Evolutionary conservation across 2,113 vertebrate genomes (phyloP).

Genomic region (Columba janthina): DNA sequence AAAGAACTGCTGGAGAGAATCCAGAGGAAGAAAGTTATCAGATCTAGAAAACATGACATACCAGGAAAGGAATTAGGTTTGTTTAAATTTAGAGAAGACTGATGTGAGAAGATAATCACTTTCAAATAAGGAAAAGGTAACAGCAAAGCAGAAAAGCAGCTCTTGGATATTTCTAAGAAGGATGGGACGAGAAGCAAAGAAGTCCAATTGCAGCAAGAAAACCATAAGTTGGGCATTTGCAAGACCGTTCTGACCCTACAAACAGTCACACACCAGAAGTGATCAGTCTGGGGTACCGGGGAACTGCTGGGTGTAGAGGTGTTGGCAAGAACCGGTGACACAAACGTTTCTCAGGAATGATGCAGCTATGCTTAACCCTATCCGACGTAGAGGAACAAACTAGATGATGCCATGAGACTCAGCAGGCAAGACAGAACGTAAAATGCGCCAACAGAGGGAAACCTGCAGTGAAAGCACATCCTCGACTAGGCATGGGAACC

Average conservation of each 20-base stretch:
- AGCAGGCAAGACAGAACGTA: background rate
- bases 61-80: slow-evolving; percentile 65
- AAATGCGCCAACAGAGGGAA: background rate
- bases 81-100: slow-evolving; percentile 61
- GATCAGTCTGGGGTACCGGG: background rate
- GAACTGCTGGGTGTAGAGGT: background rate
- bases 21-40: slow-evolving; percentile 65
- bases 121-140: slow-evolving; percentile 60
- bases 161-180: background rate
- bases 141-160: background rate
- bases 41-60: slow-evolving; percentile 67
- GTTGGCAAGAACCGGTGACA: background rate
- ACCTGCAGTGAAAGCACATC: background rate
- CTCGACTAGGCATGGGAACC: background rate
- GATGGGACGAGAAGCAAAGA: background rate
- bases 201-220: background rate
- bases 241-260: background rate
- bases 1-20: slow-evolving; percentile 49
- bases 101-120: slow-evolving; percentile 56
- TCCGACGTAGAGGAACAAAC: rapidly evolving
- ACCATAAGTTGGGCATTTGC: rapidly evolving
- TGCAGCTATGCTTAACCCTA: background rate
- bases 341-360: background rate
- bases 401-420: background rate
- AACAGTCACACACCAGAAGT: background rate